Conservation (phyloP, 2,888 invertebrate genomes). For the Lampropteryx suffumata region DNA sequence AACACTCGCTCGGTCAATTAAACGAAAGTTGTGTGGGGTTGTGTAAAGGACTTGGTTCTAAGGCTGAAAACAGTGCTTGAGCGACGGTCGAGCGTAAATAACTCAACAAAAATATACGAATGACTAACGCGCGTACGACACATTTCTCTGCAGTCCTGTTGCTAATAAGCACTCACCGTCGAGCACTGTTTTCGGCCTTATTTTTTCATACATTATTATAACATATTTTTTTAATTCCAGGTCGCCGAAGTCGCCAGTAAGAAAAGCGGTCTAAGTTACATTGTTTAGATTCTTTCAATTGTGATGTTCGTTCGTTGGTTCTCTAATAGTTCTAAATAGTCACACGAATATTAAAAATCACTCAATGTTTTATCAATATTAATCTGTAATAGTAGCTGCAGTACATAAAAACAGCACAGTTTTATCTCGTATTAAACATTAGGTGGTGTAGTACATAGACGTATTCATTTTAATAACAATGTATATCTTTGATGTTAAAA, state of each 20-base stretch:
- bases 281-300: conserved; percentile 49
- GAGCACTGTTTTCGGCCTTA: too few relatives aligned
- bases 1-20: too few relatives aligned
- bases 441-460: conserved; percentile 47
- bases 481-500: conserved; percentile 64
- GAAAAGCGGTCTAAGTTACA: conserved; percentile 38
- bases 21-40: too few relatives aligned
- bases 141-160: too few relatives aligned
- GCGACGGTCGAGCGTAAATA: too few relatives aligned
- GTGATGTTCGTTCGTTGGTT: conserved; percentile 59
- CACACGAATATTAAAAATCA: conserved; percentile 39
- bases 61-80: too few relatives aligned
- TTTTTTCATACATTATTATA: neutral
- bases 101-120: too few relatives aligned
- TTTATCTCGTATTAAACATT: conserved; percentile 51
- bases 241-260: conserved; percentile 79
- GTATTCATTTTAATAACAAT: conserved; percentile 62
- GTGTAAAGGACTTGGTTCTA: too few relatives aligned
- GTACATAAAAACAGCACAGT: conserved; percentile 52
- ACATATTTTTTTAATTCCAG: conserved; percentile 50
- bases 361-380: conserved; percentile 42
- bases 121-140: too few relatives aligned
- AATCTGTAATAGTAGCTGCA: conserved; percentile 50
- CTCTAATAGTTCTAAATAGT: conserved; percentile 76
- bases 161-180: too few relatives aligned